phyloP scores from a whole-genome alignment of 2,888 invertebrate species.

The Pilophorus perplexus region DNA sequence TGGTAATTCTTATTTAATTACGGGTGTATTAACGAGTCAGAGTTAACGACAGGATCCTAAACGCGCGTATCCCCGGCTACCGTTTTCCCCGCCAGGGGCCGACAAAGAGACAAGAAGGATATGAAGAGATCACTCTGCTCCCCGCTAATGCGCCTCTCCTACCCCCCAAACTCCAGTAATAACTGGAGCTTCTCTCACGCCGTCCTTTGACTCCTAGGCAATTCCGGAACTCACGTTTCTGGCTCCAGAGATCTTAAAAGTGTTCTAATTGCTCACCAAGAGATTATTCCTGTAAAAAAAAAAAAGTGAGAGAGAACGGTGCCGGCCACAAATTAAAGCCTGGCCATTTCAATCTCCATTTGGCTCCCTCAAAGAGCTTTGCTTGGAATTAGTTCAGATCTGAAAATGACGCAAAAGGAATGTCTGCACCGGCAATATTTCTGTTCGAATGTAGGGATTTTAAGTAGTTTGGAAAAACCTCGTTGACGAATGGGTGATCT shows the following conservation, averaged over 20 bases:
- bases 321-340: background rate
- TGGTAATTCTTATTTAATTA: slow-evolving; percentile 42
- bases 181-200: slow-evolving; percentile 26
- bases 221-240: background rate
- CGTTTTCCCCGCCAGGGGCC: slow-evolving; percentile 19
- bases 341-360: background rate
- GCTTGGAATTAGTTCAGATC: too few relatives aligned
- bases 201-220: background rate
- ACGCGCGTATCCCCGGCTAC: slow-evolving; percentile 24
- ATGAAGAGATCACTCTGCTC: slow-evolving; percentile 26
- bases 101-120: slow-evolving; percentile 8
- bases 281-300: background rate
- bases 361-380: too few relatives aligned
- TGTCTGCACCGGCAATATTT: too few relatives aligned
- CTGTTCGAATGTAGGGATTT: too few relatives aligned
- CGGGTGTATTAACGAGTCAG: slow-evolving; percentile 39
- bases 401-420: too few relatives aligned
- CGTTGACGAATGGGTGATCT: too few relatives aligned
- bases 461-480: too few relatives aligned
- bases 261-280: background rate
- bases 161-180: background rate
- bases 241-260: background rate
- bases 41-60: slow-evolving; percentile 37
- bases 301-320: too few relatives aligned
- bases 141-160: slow-evolving; percentile 2